phyloP scores from a whole-genome alignment of 2,113 vertebrate genomes.

The Zosterops pallidus region DNA sequence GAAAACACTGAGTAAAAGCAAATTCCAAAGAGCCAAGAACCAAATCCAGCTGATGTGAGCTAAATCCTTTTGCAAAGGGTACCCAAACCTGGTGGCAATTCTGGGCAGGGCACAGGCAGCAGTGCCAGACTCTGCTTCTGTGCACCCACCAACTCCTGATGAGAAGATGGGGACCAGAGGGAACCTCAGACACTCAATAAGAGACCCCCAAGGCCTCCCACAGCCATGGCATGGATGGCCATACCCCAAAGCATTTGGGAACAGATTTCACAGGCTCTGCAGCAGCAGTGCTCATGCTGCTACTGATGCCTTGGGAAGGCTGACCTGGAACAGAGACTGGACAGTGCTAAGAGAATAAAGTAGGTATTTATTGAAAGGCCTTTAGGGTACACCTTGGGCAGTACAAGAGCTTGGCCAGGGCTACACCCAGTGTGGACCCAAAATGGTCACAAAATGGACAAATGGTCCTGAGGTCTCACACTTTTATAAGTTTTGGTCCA shows the following conservation, averaged over 20 bases:
- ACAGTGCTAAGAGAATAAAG: background rate
- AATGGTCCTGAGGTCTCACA: background rate
- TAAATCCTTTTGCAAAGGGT: background rate
- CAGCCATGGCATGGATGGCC: rapidly evolving
- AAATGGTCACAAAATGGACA: background rate
- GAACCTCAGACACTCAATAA: background rate
- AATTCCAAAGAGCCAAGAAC: background rate
- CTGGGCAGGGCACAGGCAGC: background rate
- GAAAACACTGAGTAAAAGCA: background rate
- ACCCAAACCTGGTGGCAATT: background rate
- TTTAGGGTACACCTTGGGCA: background rate
- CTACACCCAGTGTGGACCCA: background rate
- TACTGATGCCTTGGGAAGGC: background rate
- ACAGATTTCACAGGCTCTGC: background rate
- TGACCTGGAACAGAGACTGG: background rate
- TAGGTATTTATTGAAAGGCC: background rate
- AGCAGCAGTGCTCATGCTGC: background rate
- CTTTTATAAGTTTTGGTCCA: background rate
- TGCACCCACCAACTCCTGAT: background rate
- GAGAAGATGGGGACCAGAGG: background rate
- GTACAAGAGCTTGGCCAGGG: background rate
- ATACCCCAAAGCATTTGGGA: background rate
- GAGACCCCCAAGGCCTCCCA: background rate
- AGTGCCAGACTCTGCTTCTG: background rate
- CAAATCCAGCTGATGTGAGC: background rate